Evolutionary conservation across 35 echinoderm and acorn worm species (phyloP).

Genomic region (Nesometra sesokonis): DNA sequence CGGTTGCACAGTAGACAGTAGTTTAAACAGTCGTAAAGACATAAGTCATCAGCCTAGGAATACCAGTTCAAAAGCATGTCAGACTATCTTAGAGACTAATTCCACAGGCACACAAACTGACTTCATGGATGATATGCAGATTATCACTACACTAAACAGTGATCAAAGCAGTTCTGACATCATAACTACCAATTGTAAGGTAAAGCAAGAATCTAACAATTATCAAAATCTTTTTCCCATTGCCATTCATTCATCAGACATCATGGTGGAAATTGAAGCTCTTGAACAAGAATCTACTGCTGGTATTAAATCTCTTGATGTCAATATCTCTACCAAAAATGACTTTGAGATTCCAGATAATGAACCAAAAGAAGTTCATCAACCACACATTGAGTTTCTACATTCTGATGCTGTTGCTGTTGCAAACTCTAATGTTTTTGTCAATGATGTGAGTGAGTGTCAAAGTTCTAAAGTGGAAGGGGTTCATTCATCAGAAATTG

Average conservation of each 20-base stretch:
- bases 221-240: neutral
- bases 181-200: neutral
- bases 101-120: neutral
- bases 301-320: too few species aligned
- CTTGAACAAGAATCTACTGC: neutral
- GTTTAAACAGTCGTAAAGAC: neutral
- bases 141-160: neutral
- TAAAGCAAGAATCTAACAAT: neutral
- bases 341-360: too few species aligned
- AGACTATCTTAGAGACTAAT: neutral
- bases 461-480: too few species aligned
- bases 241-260: neutral
- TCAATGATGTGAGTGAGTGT: too few species aligned
- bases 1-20: neutral
- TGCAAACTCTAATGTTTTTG: too few species aligned
- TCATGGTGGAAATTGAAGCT: neutral
- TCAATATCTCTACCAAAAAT: neutral
- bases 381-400: too few species aligned
- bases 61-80: neutral
- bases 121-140: neutral
- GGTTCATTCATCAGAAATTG: too few species aligned
- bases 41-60: neutral
- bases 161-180: neutral
- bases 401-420: too few species aligned
- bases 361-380: too few species aligned